Base-by-base conservation (phyloP, 2,113 vertebrate species). In the Lampris megalopsis region DNA sequence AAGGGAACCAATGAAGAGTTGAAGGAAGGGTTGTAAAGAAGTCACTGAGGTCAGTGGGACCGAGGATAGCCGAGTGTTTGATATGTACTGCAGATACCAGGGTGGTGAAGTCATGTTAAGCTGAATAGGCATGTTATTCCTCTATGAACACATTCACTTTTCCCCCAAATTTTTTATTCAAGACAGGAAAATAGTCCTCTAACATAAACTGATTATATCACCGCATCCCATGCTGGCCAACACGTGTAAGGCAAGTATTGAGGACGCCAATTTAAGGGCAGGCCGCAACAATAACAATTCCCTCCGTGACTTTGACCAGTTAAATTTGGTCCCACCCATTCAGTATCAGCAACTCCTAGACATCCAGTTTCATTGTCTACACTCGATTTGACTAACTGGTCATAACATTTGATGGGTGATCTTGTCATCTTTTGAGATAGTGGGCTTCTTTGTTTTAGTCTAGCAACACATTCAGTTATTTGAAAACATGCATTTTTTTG, bases 91-190 rank as follows among this genome's bases (percentile, higher is more conserved):
- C 79, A 77, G 73, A 89, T 86, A 84, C 80, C 83, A 77, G 56
- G 42, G 71, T 47, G 49, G 38, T 90, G 75, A 92, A 75, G 69
- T 93, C 86, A 91, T 81, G 2, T 64, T 54, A 1, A 68, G 24
- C 66, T 76, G 66, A 84, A 85, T 54, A 75, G 73, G 72, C 79
- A 65, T 75, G 64, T 81, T 60, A 10, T 81, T 83, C 76, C 72
- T 6, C 41, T 71, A 52, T 49, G 13, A 84, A 85, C 75, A 45
- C 63, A 72, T 77, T 87, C 78, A 61, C 42, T 66, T 71, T 79
- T 86, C 70, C 80, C 60, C 87, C 87, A 84, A 86, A 87, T 82
- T 85, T 8, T 35, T 65, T 47, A 37, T 42, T 48, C 54, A 58
- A 61, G 7, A 63, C 24, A 52, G 37, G 52, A 60, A 63, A 56